Base-by-base conservation (phyloP, 1,140 invertebrate species). In the Rhyzopertha dominica region DNA sequence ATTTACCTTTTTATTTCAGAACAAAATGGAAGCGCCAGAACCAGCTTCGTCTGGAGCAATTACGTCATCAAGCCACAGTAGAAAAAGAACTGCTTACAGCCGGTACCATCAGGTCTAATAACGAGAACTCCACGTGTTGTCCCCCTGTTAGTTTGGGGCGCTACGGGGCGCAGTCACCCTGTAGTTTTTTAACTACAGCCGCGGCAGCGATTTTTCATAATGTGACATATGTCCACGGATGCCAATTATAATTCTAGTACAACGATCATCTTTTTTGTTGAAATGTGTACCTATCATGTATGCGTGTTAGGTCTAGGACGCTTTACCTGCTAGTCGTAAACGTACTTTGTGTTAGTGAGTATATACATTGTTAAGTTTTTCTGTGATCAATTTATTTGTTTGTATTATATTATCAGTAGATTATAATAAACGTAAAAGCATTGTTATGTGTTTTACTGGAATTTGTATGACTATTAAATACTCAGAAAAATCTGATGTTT, bases 11-110 rank as follows among this genome's bases (percentile, higher is more conserved):
- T 43, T 24, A 16, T 61, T 58, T 36, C 60, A 93, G 90, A 68
- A 95, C 91, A 30, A 95, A 95, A 71, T 94, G 90, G 90, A 95
- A 95, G 71, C 78, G 90, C 2, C 90, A 95, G 66, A 93, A 91
- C 63, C 89, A 92, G 56, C 70, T 91, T 14, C 76, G 88, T 1
- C 61, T 93, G 23, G 88, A 93, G 58, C 88, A 93, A 55, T 66
- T 92, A 0, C 78, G 88, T 0, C 87, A 90, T 61, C 86, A 90
- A 62, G 76, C 85, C 49, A 71, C 75, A 36, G 74, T 78, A 13
- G 79, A 82, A 51, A 80, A 82, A 52, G 78, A 83, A 43, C 61
- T 81, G 23, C 56, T 67, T 3, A 54, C 50, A 31, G 50, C 41
- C 7, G 53, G 47, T 22, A 53, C 41, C 26, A 38, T 63, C 23